A percentile compares a stretch with the other conserved stretches of the same genome.
phyloP scores from a whole-genome alignment of 2,797 vertebrate genomes.

The Paratrypauchen microcephalus region DNA sequence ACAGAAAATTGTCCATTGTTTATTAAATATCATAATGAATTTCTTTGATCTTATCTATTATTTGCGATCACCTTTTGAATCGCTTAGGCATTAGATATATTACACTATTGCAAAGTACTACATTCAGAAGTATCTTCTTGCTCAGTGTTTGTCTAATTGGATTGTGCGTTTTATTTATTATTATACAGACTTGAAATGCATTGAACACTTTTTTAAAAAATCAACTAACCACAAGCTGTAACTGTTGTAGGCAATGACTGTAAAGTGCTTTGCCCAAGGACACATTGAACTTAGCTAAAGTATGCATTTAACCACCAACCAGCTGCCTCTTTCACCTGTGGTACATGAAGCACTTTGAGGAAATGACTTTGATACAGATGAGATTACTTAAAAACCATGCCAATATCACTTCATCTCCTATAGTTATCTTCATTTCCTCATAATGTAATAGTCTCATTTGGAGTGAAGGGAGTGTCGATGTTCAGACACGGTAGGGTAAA shows the following conservation, averaged over 20 bases:
- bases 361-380: not conserved
- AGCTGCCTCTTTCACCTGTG: not conserved
- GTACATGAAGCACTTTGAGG: not conserved
- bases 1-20: no score
- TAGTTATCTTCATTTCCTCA: constrained; percentile 4
- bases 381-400: not conserved
- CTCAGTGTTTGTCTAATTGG: no score
- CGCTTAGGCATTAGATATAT: no score
- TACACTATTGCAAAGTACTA: no score
- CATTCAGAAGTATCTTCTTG: no score
- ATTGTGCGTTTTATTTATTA: no score
- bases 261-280: not conserved
- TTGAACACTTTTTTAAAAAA: no score
- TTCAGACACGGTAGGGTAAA: constrained; percentile 27
- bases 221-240: not conserved
- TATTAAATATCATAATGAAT: no score
- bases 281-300: not conserved
- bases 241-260: not conserved
- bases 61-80: no score
- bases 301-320: not conserved
- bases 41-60: no score
- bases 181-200: no score
- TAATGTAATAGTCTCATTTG: constrained; percentile 12
- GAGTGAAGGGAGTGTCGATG: constrained; percentile 12
- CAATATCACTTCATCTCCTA: not conserved